Percentiles rank a stretch among this genome's conserved stretches.
These are phyloP conservation scores for Euschistus heros DNA, from an alignment of 1,140 invertebrate species.

Conservation along the genomic window DNA sequence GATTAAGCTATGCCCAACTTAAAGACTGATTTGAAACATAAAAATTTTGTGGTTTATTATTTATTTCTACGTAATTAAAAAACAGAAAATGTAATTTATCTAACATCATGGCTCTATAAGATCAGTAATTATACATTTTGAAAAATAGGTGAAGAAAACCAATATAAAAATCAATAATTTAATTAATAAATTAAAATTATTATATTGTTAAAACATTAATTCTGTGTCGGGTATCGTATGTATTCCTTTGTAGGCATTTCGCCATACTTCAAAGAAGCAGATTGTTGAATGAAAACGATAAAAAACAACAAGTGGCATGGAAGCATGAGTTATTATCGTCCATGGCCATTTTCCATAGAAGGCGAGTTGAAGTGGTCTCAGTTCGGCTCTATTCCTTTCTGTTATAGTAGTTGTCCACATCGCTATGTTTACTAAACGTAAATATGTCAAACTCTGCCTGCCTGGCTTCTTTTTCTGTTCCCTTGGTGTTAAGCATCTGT, in stretches of 20 bases:
- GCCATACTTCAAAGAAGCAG: constrained; percentile 55
- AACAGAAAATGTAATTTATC: too few relatives aligned
- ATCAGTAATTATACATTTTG: too few relatives aligned
- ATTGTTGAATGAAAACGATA: constrained; percentile 58
- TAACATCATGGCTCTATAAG: too few relatives aligned
- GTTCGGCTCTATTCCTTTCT: constrained; percentile 50
- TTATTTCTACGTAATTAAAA: too few relatives aligned
- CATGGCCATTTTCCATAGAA: constrained; percentile 58
- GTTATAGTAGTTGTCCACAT: constrained; percentile 49
- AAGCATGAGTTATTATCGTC: constrained; percentile 61
- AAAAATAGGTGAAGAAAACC: too few relatives aligned
- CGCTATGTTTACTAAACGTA: constrained; percentile 43
- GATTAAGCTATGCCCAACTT: too few relatives aligned
- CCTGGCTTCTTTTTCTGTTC: constrained; percentile 37
- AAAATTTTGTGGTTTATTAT: too few relatives aligned
- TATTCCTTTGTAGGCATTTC: constrained; percentile 42
- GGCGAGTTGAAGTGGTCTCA: constrained; percentile 50
- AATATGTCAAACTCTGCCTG: constrained; percentile 42
- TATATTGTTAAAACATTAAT: neutral
- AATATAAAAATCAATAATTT: too few relatives aligned
- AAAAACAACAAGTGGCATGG: constrained; percentile 59
- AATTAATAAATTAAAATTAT: too few relatives aligned
- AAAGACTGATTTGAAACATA: too few relatives aligned
- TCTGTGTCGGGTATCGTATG: neutral
- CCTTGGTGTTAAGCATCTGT: constrained; percentile 23